These are phyloP conservation scores for Philotrypesis tridentata DNA, from an alignment of 1,140 invertebrate species.

Conservation along the genomic window DNA sequence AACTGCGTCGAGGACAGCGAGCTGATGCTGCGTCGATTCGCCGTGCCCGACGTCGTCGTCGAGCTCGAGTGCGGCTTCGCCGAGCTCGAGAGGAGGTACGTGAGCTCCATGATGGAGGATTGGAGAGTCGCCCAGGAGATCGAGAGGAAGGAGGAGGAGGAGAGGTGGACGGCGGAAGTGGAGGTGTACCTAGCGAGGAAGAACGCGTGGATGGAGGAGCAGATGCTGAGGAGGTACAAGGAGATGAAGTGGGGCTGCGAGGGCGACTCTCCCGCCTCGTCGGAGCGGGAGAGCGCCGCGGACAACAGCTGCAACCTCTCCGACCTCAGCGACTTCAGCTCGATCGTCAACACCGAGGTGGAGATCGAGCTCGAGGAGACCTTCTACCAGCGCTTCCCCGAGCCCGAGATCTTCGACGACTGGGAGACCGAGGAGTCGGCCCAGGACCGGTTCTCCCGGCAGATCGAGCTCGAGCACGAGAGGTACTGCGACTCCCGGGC, in stretches of 20 bases:
- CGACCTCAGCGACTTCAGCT: neutral
- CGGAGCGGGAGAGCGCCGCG: too few species aligned
- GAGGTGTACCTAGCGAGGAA: constrained; percentile 55
- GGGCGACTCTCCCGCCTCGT: constrained; percentile 48
- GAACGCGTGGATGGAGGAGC: constrained; percentile 55
- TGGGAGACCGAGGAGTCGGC: constrained; percentile 72
- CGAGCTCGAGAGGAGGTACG: constrained; percentile 63
- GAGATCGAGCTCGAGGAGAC: constrained; percentile 40
- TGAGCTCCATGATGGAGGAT: constrained; percentile 58
- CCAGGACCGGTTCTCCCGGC: constrained; percentile 64
- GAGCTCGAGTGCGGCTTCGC: constrained; percentile 66
- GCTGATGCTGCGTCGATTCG: constrained; percentile 68
- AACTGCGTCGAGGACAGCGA: constrained; percentile 71
- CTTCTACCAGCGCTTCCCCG: constrained; percentile 56
- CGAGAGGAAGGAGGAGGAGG: constrained; percentile 62
- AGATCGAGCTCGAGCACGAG: constrained; percentile 70
- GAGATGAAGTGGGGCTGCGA: constrained; percentile 37
- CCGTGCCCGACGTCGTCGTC: constrained; percentile 76
- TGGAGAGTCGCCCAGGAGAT: constrained; percentile 63
- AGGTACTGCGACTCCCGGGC: too few species aligned
- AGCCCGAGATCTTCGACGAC: constrained; percentile 68
- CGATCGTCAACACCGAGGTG: neutral
- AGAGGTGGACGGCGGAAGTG: constrained; percentile 4
- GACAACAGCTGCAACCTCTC: neutral
- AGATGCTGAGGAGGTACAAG: constrained; percentile 51